Conservation (phyloP, 2,888 invertebrate species). For the Tetragnatha montana region DNA sequence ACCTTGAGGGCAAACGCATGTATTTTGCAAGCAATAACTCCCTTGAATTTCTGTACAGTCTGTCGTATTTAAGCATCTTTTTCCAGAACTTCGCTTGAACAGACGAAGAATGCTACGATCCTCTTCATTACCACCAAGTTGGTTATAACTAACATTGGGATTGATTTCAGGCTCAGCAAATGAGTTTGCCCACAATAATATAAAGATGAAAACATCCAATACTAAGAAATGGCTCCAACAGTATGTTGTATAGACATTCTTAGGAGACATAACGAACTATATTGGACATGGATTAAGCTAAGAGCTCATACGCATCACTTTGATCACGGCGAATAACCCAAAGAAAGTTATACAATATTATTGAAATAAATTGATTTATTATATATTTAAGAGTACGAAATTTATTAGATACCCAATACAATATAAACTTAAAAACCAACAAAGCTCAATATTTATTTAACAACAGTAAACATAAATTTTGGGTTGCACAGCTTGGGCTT, state of each 20-base stretch:
- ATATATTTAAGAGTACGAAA: too few species aligned
- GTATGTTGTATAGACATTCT: constrained; percentile 26
- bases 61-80: constrained; percentile 25
- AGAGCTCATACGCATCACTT: neutral
- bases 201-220: constrained; percentile 25
- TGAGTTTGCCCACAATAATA: constrained; percentile 6
- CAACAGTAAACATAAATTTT: neutral
- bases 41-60: constrained; percentile 57
- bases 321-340: neutral
- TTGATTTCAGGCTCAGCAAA: constrained; percentile 23
- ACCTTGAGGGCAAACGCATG: constrained; percentile 61
- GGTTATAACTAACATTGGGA: neutral
- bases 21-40: constrained; percentile 57
- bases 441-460: neutral
- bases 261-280: constrained; percentile 52
- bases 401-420: too few species aligned
- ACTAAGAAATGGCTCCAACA: constrained; percentile 22
- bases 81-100: constrained; percentile 48
- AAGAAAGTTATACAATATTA: neutral
- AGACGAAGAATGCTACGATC: constrained; percentile 22
- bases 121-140: neutral
- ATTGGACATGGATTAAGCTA: neutral
- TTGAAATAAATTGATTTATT: too few species aligned
- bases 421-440: neutral
- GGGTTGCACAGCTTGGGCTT: neutral